Conservation (phyloP, 2,888 invertebrate genomes). For the Thereva unica region DNA sequence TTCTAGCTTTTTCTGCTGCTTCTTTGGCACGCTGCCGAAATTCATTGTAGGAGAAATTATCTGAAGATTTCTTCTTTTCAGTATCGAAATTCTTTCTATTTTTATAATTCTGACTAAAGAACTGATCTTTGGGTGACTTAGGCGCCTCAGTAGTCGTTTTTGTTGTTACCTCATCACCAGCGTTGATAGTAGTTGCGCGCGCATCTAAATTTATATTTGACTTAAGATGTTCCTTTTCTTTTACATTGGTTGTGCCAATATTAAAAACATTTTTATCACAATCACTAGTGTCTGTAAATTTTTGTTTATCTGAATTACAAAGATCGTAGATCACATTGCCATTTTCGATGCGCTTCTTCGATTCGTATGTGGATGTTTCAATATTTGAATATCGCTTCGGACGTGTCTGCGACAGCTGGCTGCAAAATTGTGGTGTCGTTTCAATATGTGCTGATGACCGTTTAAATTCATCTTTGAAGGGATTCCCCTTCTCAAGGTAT, state of each 20-base stretch:
- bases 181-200: neutral
- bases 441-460: constrained; percentile 55
- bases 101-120: constrained; percentile 43
- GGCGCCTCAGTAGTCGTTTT: constrained; percentile 35
- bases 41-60: constrained; percentile 48
- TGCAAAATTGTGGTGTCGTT: constrained; percentile 43
- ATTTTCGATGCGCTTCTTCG: constrained; percentile 54
- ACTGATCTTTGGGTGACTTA: constrained; percentile 35
- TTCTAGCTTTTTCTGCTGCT: constrained; percentile 43
- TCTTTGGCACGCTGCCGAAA: constrained; percentile 57
- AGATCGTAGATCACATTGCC: constrained; percentile 54
- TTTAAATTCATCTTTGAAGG: constrained; percentile 47
- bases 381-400: constrained; percentile 56
- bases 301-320: constrained; percentile 47
- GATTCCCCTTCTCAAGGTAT: neutral
- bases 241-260: neutral
- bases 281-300: constrained; percentile 24
- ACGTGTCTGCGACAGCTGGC: constrained; percentile 45
- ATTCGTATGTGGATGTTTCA: constrained; percentile 53
- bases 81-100: constrained; percentile 43
- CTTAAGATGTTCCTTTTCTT: constrained; percentile 47
- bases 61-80: constrained; percentile 19
- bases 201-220: constrained; percentile 56
- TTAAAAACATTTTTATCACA: neutral
- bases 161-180: too few relatives aligned